A percentile compares a stretch with the other conserved stretches of the same genome.
Conservation (phyloP, 2,888 invertebrate species). For the Beris morrisii region DNA sequence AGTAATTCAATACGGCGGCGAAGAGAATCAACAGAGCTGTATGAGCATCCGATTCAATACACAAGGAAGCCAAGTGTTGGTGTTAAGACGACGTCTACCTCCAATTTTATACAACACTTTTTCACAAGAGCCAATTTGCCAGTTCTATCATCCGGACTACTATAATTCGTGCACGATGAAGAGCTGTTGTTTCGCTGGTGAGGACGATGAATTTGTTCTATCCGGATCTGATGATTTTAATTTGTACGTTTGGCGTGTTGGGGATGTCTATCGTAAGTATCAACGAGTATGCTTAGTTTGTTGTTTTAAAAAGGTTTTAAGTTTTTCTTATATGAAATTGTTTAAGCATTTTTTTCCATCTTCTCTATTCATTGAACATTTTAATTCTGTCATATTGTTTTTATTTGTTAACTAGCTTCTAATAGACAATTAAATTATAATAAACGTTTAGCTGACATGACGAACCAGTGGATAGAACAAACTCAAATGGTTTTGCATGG, state of each 20-base stretch:
- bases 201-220: slow-evolving; percentile 82
- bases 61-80: slow-evolving; percentile 75
- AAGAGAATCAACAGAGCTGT: slow-evolving; percentile 70
- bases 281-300: no score
- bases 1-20: slow-evolving; percentile 68
- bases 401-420: not conserved
- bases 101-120: slow-evolving; percentile 79
- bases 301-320: slow-evolving; percentile 1
- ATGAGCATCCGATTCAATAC: slow-evolving; percentile 92
- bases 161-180: slow-evolving; percentile 98
- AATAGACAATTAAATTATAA: not conserved
- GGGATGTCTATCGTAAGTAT: slow-evolving; percentile 63
- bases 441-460: slow-evolving; percentile 46
- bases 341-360: no score
- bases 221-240: slow-evolving; percentile 97
- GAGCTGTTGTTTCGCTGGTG: slow-evolving; percentile 91
- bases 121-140: slow-evolving; percentile 71
- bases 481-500: slow-evolving; percentile 85
- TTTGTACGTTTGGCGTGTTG: slow-evolving; percentile 91
- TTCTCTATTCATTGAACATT: not conserved
- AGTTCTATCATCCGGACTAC: slow-evolving; percentile 90
- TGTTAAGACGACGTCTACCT: slow-evolving; percentile 80
- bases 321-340: not conserved
- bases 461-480: slow-evolving; percentile 63
- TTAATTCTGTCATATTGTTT: not conserved